Evolutionary conservation across 1,140 invertebrate species (phyloP), one percentile per base, ranked within the genome.

Genomic region (Polypedilum vanderplanki): DNA sequence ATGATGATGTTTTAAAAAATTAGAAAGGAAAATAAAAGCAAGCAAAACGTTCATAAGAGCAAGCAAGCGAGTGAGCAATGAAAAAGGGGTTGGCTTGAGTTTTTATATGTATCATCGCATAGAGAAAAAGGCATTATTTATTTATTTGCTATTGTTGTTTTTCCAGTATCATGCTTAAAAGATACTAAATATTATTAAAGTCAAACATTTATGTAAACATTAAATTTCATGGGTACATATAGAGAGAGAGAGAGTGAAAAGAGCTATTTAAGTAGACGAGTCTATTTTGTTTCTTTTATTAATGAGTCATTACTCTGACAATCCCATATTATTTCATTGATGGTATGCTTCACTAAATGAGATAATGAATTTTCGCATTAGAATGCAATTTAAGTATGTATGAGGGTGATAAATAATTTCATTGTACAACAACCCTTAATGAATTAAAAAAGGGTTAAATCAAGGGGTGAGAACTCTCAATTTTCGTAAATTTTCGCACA

Each of bases 191-290:
- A 67, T 7, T 67, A 67, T 67, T 67, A 67, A 67, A 67, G 64
- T 67, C 64, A 67, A 67, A 67, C n/a, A 67, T 17, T 67, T 67
- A 67, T 67, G 64, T 20, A 67, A 67, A 67, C 64, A 67, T 67
- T 67, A 67, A 67, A 67, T 20, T 67, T 67, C n/a, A 17, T 67
- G 15, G 41, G 9, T 46, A 46, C 15, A 10, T 46, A 41, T 41
- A n/a, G n/a, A n/a, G n/a, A n/a, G n/a, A n/a, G n/a, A n/a, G n/a
- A n/a, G n/a, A n/a, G n/a, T n/a, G n/a, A n/a, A n/a, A n/a, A n/a
- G n/a, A n/a, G n/a, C 40, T 46, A 46, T 15, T 10, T 46, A 46
- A 46, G 9, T 46, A 8, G 15, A 15, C 8, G 15, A 46, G 41
- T 46, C 41, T 10, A 46, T 46, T 46, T 46, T 46, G 1, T 1